Base-by-base conservation (phyloP, 2,797 vertebrate species). In the Adrianichthys oophorus region DNA sequence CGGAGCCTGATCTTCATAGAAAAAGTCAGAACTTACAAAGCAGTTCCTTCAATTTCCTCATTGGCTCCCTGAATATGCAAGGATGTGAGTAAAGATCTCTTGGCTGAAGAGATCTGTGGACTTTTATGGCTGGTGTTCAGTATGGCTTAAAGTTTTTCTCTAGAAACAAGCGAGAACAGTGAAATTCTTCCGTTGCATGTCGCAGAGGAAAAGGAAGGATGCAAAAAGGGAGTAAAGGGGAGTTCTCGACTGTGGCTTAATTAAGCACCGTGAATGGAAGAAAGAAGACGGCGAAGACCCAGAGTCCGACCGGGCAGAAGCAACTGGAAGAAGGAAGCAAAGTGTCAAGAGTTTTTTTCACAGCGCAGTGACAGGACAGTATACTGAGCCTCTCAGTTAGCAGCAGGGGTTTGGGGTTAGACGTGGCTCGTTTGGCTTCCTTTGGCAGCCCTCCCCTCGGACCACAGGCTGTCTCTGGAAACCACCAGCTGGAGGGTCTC, bases 141-240 rank as follows among this genome's bases (percentile, higher is more conserved):
- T 87, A 90, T 89, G 89, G 89, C 85, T 90, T 89, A 15, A 77
- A 56, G 51, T 75, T 54, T 53, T 61, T 65, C 64, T 52, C 60
- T 47, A 50, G 16, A 52, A 61, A 23, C 40, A 43, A 0, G 41
- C 26, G 16, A 54, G 64, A 43, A 77, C 69, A 70, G 70, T 72
- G 71, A 77, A 61, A 79, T 75, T 59, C 80, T 72, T 57, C 44
- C 79, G 52, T 85, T 81, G 84, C 86, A 82, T 87, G 80, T 70
- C 64, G 18, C 37, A 29, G 57, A 70, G 48, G 57, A 69, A 66
- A 65, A 77, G 78, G 72, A 78, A 82, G 76, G 78, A 72, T 66
- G 70, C 49, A 48, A 63, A 65, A 45, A 43, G 42, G 26, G 45
- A 79, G 62, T 83, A 60, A 44, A 41, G 7, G 65, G 72, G 64